phyloP scores from a whole-genome alignment of 2,113 vertebrate species.

The Mobula hypostoma region DNA sequence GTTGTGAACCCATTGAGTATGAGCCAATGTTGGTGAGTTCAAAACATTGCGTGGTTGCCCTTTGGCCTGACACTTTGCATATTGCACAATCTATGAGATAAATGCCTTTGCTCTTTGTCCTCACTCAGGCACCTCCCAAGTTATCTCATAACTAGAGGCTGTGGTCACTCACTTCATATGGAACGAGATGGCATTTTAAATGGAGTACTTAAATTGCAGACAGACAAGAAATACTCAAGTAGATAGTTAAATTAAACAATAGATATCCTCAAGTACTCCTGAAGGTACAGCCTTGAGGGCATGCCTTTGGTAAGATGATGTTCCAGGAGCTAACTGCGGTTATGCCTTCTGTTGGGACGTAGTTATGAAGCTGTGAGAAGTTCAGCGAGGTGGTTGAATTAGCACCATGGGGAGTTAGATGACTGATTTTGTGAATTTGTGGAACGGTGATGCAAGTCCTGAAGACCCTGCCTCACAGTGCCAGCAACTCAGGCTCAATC shows the following conservation, averaged over 20 bases:
- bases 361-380: background rate
- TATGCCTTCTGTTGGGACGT: background rate
- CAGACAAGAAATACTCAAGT: background rate
- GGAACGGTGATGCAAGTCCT: too few species aligned
- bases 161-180: background rate
- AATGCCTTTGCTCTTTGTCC: background rate
- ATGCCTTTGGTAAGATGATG: background rate
- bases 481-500: too few species aligned
- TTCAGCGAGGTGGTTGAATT: too few species aligned
- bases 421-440: too few species aligned
- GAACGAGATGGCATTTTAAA: background rate
- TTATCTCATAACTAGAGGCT: background rate
- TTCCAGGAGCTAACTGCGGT: background rate
- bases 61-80: background rate
- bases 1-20: too few species aligned
- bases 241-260: background rate
- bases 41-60: background rate
- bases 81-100: background rate
- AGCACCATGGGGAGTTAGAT: too few species aligned
- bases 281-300: background rate
- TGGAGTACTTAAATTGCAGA: background rate
- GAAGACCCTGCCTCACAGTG: too few species aligned
- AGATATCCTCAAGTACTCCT: background rate
- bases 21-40: too few species aligned
- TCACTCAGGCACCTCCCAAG: background rate